Conservation (phyloP, 2,113 vertebrate species). For the Strix uralensis region DNA sequence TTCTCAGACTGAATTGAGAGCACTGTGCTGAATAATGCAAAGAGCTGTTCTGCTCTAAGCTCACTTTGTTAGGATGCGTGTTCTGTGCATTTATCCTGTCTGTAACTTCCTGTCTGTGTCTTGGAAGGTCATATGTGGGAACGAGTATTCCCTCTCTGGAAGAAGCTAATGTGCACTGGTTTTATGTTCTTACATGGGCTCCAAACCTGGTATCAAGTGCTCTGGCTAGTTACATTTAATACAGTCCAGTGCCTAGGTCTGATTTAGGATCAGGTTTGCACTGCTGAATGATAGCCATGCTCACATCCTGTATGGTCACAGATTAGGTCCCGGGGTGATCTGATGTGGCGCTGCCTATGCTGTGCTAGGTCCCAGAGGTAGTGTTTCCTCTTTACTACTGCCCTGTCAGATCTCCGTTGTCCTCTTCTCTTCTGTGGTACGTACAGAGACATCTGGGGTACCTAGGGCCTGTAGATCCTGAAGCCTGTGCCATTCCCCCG, state of each 20-base stretch:
- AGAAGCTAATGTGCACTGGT: background rate
- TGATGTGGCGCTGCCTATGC: background rate
- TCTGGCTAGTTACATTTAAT: background rate
- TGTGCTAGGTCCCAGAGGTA: background rate
- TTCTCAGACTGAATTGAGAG: background rate
- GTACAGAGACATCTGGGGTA: background rate
- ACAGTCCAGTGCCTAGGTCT: background rate
- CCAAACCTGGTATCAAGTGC: background rate
- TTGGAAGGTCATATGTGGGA: background rate
- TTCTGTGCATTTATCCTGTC: background rate
- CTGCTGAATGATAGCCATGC: background rate
- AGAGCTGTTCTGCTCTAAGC: background rate
- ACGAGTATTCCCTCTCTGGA: background rate
- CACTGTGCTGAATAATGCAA: constrained; percentile 18
- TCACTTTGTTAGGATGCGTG: background rate
- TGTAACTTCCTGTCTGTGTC: background rate
- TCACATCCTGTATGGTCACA: background rate
- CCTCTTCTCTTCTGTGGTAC: background rate
- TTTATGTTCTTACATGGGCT: background rate
- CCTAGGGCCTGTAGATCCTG: background rate
- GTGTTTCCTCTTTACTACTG: background rate
- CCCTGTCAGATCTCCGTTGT: background rate
- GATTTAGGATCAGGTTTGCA: background rate
- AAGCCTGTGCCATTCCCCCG: background rate
- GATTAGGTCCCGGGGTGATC: background rate